Percentiles rank a stretch among this genome's conserved stretches.
Evolutionary conservation across 1,140 invertebrate species (phyloP).

Genomic region (Drosophila eugracilis): DNA sequence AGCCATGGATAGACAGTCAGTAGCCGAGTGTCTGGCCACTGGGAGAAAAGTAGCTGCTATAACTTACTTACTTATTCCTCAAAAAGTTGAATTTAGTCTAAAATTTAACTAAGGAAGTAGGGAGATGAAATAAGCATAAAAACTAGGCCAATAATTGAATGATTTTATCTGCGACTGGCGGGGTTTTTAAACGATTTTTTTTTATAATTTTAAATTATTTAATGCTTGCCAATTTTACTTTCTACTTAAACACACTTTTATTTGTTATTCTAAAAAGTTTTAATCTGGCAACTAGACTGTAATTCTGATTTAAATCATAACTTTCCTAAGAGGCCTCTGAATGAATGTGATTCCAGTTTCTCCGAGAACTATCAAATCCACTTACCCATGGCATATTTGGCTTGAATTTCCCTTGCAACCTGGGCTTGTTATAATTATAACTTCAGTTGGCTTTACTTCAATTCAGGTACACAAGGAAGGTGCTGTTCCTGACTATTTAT

Average conservation of each 20-base stretch:
- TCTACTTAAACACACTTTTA: no score
- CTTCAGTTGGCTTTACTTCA: not conserved
- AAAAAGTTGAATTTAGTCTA: no score
- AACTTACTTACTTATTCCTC: not conserved
- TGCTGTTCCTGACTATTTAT: constrained; percentile 39
- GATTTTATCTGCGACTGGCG: no score
- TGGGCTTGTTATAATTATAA: constrained; percentile 18
- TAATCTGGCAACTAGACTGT: no score
- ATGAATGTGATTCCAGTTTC: not conserved
- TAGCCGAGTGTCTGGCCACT: constrained; percentile 6
- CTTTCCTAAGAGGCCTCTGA: not conserved
- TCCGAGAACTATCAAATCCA: not conserved
- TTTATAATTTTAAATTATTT: no score
- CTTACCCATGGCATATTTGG: not conserved
- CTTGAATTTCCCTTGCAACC: not conserved
- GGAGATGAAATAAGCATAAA: no score
- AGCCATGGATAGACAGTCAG: constrained; percentile 44
- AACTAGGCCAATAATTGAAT: no score
- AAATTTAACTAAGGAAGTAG: no score
- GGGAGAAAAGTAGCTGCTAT: constrained; percentile 4
- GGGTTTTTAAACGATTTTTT: no score
- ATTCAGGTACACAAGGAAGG: constrained; percentile 23
- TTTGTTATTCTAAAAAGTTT: no score
- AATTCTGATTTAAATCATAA: no score
- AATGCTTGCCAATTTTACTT: no score